Conservation (phyloP, 2,113 vertebrate genomes). For the Leucopsar rothschildi region DNA sequence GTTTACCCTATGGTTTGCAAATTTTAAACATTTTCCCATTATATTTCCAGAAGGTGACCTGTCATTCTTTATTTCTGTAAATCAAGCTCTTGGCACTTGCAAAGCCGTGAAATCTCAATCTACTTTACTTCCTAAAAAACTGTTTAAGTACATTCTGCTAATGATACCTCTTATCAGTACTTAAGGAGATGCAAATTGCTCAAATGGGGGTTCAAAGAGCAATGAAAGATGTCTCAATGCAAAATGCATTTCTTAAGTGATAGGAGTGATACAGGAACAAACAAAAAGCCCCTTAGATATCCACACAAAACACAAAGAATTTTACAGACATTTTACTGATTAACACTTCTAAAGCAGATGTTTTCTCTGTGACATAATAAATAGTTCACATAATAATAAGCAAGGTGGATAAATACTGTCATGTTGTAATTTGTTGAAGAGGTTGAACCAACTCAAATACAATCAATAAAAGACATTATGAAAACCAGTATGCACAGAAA, state of each 20-base stretch:
- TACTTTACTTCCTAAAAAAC: neutral
- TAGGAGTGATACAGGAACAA: neutral
- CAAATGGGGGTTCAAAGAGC: neutral
- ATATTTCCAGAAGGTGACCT: conserved; percentile 10
- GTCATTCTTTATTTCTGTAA: conserved; percentile 25
- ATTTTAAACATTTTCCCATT: neutral
- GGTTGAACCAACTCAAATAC: neutral
- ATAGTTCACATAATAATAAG: neutral
- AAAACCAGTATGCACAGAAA: neutral
- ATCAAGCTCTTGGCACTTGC: conserved; percentile 6
- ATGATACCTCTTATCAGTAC: neutral
- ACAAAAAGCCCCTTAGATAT: neutral
- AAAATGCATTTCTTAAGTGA: neutral
- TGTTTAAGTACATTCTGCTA: neutral
- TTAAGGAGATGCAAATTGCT: neutral
- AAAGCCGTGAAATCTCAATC: neutral
- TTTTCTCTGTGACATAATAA: neutral
- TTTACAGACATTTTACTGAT: neutral
- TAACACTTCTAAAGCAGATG: neutral
- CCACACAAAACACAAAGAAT: neutral
- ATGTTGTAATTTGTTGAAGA: neutral
- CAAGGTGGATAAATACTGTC: neutral
- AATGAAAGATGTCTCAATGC: neutral
- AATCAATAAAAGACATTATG: neutral
- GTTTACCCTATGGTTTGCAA: neutral